Evolutionary conservation across 2,113 vertebrate species (phyloP), one percentile per base, ranked within the genome.

Genomic region (Colossoma macropomum): DNA sequence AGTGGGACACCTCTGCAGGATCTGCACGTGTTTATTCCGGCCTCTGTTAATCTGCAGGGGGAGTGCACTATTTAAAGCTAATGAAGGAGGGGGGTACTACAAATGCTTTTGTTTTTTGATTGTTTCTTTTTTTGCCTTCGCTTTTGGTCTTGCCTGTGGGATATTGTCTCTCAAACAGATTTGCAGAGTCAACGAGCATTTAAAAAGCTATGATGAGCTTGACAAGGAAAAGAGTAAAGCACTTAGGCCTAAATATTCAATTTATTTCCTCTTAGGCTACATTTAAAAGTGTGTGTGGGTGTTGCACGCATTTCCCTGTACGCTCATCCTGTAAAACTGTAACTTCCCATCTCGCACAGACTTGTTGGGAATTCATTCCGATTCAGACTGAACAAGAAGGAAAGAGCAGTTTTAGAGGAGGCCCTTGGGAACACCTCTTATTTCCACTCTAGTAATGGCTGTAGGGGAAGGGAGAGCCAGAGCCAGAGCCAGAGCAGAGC

Each of bases 21-120:
- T 86, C 91, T 89, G 90, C 92, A 88, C 89, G 92, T 87, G 90
- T 92, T 92, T 92, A 90, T 92, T 90, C 91, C 85, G 86, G 82
- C 89, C 91, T 90, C 93, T 90, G 93, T 94, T 94, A 92, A 93
- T 95, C 93, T 93, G 91, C 86, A 93, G 90, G 91, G 92, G 93
- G 88, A 84, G 90, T 89, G 89, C 89, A 87, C 87, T 86, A 92
- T 94, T 94, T 93, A 91, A 90, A 89, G 85, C 90, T 93, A 91
- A 92, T 92, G 91, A 93, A 90, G 86, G 88, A 90, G 87, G 88
- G 73, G 89, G 88, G 87, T 59, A 82, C 84, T 87, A 88, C 80
- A 89, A 86, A 88, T 21, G 79, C 72, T 77, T 77, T 69, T 81
- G 59, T 75, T 81, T 81, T 13, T 34, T 38, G 28, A 52, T 59